Evolutionary conservation across 2,888 invertebrate species (phyloP), one percentile per base, ranked within the genome.

Genomic region (Maniola hyperantus): DNA sequence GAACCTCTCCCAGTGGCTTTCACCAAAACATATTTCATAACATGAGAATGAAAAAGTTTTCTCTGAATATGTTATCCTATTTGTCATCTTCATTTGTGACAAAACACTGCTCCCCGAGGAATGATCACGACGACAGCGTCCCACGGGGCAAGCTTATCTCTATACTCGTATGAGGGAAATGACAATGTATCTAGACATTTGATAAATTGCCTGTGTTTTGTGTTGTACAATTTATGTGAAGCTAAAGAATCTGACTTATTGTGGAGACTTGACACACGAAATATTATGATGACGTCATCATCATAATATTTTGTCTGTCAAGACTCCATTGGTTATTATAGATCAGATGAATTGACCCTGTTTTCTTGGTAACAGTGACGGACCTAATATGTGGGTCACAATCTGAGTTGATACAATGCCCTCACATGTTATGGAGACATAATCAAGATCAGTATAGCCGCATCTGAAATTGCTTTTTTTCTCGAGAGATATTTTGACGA

Each of bases 61-160:
- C 42, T 64, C 61, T 61, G 58, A 53, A 64, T 57, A 51, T 44
- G 62, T 62, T 61, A 62, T 44, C 63, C 48, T 64, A 66, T 69
- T 67, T 69, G 64, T 69, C 66, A 66, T 66, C 60, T 69, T 57
- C 61, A 62, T 67, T 62, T 67, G 51, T 44, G 46, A 61, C 61
- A 58, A 67, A 64, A 57, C 55, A 44, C 44, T 67, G 44, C 57
- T 66, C 54, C 50, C 42, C 36, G 53, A 62, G 57, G 61, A 62
- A 69, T 67, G 69, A 62, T 69, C 44, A 51, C 44, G 48, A 6
- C 20, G n/a, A 26, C 51, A 42, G 13, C 51, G 20, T 62, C 57
- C 61, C 13, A 26, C 15, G 36, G 42, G 68, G 58, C 44, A 15
- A 59, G 59, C 59, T 48, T 59, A 59, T 59, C 59, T 33, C 42